Conservation (phyloP, 2,888 invertebrate genomes). For the Diarsia dahlii region DNA sequence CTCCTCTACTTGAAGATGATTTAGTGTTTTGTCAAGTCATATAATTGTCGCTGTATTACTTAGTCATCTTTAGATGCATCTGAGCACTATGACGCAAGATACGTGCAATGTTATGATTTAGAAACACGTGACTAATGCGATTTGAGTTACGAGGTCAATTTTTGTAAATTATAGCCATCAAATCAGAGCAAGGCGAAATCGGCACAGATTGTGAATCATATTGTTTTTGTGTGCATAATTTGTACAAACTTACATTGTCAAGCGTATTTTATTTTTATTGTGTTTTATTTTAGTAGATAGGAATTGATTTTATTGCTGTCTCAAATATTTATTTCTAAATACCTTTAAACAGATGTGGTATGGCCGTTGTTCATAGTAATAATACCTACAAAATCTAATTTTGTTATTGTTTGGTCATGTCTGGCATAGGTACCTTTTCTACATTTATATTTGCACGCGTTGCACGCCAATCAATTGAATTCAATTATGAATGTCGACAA, state of each 20-base stretch:
- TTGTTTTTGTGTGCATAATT: conserved; percentile 5
- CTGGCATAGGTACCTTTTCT: background rate
- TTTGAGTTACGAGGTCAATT: conserved; percentile 53
- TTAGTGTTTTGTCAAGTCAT: conserved; percentile 34
- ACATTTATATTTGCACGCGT: background rate
- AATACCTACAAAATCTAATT: too few species aligned
- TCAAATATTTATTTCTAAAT: background rate
- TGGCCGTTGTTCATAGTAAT: background rate
- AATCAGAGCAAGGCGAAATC: conserved; percentile 38
- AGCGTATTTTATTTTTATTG: background rate
- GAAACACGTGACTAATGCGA: conserved; percentile 50
- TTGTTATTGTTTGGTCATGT: background rate
- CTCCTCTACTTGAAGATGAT: conserved; percentile 24
- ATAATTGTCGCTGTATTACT: conserved; percentile 52
- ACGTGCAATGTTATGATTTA: conserved; percentile 49
- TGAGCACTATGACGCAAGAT: conserved; percentile 52
- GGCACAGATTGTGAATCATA: conserved; percentile 36
- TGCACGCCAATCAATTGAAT: conserved; percentile 19
- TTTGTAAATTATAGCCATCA: conserved; percentile 43
- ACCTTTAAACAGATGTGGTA: background rate
- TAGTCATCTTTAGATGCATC: conserved; percentile 57
- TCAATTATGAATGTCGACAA: conserved; percentile 28
- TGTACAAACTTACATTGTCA: conserved; percentile 1
- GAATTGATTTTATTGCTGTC: background rate
- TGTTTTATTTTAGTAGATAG: background rate